Evolutionary conservation across 2,113 vertebrate species (phyloP).

Genomic region (Lophius piscatorius): DNA sequence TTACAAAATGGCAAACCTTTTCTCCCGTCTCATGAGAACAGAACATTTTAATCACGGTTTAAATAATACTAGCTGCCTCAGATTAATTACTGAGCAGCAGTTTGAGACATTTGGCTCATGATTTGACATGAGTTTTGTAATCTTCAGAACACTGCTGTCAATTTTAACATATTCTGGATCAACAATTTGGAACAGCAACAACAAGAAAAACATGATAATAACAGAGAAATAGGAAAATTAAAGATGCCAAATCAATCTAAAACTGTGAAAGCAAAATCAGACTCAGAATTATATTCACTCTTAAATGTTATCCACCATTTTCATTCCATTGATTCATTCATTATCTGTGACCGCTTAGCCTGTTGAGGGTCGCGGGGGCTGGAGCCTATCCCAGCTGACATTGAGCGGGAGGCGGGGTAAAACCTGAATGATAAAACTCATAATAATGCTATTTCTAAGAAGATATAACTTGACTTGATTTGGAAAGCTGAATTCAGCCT

Average conservation of each 20-base stretch:
- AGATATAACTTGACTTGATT: conserved; percentile 21
- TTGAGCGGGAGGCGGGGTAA: too few species aligned
- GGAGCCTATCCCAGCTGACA: too few species aligned
- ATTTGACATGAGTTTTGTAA: background rate
- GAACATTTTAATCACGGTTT: background rate
- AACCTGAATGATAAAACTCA: too few species aligned
- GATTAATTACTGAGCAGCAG: background rate
- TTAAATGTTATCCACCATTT: too few species aligned
- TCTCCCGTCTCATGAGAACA: background rate
- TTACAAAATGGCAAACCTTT: background rate
- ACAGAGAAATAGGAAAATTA: too few species aligned
- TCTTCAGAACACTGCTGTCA: background rate
- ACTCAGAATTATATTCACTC: too few species aligned
- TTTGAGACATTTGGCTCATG: background rate
- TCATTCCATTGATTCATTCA: too few species aligned
- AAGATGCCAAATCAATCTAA: too few species aligned
- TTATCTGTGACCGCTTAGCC: too few species aligned
- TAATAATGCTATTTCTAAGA: too few species aligned
- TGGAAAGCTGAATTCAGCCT: conserved; percentile 12
- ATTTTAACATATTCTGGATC: conserved; percentile 1
- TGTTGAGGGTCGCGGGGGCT: too few species aligned
- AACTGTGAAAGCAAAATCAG: too few species aligned
- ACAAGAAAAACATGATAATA: background rate
- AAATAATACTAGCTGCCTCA: background rate
- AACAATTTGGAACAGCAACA: background rate